A percentile compares a stretch with the other conserved stretches of the same genome.
Conservation (phyloP, 1,140 invertebrate genomes). For the Drosophila mayri region DNA sequence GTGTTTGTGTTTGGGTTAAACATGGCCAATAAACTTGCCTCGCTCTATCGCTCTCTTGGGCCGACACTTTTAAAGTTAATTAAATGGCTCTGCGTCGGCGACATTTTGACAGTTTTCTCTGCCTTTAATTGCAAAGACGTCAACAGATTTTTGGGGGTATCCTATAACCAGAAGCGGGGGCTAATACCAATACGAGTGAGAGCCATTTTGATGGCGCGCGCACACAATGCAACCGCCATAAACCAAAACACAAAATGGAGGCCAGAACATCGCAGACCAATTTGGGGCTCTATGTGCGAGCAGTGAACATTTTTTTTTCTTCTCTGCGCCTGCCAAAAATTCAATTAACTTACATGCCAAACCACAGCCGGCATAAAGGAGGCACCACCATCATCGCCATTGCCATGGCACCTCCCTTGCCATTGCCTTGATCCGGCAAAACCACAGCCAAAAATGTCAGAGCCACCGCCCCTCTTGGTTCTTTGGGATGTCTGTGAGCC, state of each 20-base stretch:
- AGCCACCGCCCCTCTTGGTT: background rate
- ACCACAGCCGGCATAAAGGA: conserved; percentile 52
- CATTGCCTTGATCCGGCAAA: conserved; percentile 16
- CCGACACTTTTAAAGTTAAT: conserved; percentile 70
- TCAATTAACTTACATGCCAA: conserved; percentile 72
- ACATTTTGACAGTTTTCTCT: conserved; percentile 64
- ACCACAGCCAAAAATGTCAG: conserved; percentile 45
- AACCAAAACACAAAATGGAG: conserved; percentile 49
- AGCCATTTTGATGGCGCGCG: conserved; percentile 22
- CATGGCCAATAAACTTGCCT: conserved; percentile 27
- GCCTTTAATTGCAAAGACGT: conserved; percentile 63
- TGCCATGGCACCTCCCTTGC: background rate
- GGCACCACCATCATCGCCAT: background rate
- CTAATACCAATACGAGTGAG: conserved; percentile 23
- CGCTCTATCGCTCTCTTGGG: background rate
- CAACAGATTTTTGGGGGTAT: conserved; percentile 3
- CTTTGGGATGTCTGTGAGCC: conserved; percentile 23
- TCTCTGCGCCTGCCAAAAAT: conserved; percentile 53
- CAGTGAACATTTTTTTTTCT: conserved; percentile 17
- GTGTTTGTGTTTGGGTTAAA: conserved; percentile 30
- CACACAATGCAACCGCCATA: conserved; percentile 42
- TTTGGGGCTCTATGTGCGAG: conserved; percentile 19
- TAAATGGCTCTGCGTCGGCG: conserved; percentile 43
- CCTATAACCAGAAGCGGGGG: background rate
- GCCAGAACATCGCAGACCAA: conserved; percentile 28